Conservation (phyloP, 2,797 vertebrate genomes). For the Nyctalus aviator region DNA sequence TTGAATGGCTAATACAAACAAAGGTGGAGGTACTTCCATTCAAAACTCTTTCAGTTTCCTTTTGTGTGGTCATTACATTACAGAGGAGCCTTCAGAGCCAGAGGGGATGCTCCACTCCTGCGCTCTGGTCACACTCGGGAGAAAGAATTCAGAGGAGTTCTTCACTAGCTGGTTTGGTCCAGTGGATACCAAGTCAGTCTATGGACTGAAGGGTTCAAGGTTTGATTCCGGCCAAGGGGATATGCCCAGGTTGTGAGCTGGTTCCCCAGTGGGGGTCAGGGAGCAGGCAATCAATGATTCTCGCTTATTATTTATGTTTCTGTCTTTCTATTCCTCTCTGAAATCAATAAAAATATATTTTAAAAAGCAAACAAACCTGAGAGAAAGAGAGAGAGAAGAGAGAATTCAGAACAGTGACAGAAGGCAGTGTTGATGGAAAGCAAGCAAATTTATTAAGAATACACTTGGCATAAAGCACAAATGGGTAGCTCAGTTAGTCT, state of each 20-base stretch:
- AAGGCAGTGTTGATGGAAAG: neutral
- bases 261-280: too few relatives aligned
- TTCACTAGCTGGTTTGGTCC: too few relatives aligned
- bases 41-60: neutral
- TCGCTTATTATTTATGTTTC: too few relatives aligned
- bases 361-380: too few relatives aligned
- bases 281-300: too few relatives aligned
- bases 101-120: neutral
- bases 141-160: neutral
- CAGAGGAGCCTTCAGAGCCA: accelerated
- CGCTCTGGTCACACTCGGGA: neutral
- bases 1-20: neutral
- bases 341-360: too few relatives aligned
- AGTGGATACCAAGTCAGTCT: too few relatives aligned
- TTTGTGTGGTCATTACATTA: neutral
- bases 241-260: too few relatives aligned
- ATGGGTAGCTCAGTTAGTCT: neutral
- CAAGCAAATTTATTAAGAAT: neutral
- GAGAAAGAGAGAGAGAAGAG: neutral
- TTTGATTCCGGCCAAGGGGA: too few relatives aligned
- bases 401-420: neutral
- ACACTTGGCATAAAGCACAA: neutral
- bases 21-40: neutral
- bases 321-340: too few relatives aligned
- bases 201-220: accelerated